Base-by-base conservation (phyloP, 2,113 vertebrate genomes). In the Indicator indicator region DNA sequence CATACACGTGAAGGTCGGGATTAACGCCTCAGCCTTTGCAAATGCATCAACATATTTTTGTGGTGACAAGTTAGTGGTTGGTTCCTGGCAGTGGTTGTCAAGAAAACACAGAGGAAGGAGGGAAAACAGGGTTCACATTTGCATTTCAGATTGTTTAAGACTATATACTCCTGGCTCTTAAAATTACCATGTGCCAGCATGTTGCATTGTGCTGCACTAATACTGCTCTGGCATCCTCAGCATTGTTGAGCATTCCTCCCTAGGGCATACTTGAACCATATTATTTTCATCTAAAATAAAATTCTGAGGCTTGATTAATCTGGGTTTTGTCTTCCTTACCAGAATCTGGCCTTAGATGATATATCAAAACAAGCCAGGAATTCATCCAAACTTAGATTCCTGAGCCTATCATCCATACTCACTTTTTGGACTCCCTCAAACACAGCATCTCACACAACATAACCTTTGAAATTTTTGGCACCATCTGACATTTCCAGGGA, bases 81-180 rank as follows among this genome's bases (percentile, higher is more conserved):
- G 77, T 65, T 92, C n/a, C 77, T 94, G 83, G 70, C 63, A 90
- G 70, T 4, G 7, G 44, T 33, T 93, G 77, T 87, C 83, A 90
- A 63, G 67, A 89, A 95, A 90, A 95, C 76, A 94, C 24, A 92
- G 80, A 92, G 36, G 2, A 64, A 79, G 67, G 63, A 92, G 24
- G 36, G 63, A 72, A 92, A 93, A 79, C 11, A 67, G 67, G 16
- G 70, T 84, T 90, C 67, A 73, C 26, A 92, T 93, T 82, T 94
- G 65, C 44, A 87, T 92, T 93, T 93, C 86, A 84, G 83, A 82
- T 76, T 92, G 67, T 90, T 94, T 95, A 88, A 89, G 50, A 55
- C 40, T 36, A 92, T 74, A 76, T 89, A 55, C 59, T 95, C 90
- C 83, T 93, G 90, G n/a, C 20, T 95, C 7, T 79, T 84, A 82